These are phyloP conservation scores for Fundulus diaphanus DNA, from an alignment of 2,797 vertebrate species.

Conservation along the genomic window DNA sequence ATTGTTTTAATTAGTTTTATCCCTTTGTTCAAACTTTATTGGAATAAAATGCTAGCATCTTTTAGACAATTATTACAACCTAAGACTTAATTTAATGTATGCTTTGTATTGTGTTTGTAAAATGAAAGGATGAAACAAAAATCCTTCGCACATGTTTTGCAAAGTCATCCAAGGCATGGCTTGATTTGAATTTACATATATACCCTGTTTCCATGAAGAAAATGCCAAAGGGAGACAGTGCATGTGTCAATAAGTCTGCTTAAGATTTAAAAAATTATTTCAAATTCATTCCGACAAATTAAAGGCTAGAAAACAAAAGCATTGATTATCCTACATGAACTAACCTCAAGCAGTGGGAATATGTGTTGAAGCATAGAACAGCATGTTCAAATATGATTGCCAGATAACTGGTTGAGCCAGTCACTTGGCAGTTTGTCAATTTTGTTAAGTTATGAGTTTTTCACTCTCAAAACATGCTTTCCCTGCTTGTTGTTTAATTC, in stretches of 20 bases:
- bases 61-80: not conserved
- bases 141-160: not conserved
- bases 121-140: conserved; percentile 13
- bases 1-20: not conserved
- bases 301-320: not conserved
- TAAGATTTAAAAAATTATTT: not conserved
- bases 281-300: not conserved
- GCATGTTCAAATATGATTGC: not conserved
- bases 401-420: conserved; percentile 52
- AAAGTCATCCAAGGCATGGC: not conserved
- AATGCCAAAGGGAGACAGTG: not conserved
- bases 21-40: not conserved
- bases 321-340: not conserved
- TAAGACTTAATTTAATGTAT: not conserved
- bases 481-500: not conserved
- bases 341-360: not conserved
- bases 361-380: not conserved
- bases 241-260: not conserved
- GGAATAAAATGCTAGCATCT: not conserved
- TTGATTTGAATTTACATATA: conserved; percentile 17
- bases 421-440: conserved; percentile 37
- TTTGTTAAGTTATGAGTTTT: conserved; percentile 17
- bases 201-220: conserved; percentile 11
- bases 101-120: conserved; percentile 1
- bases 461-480: conserved; percentile 21